Evolutionary conservation across 2,888 invertebrate genomes (phyloP).

Genomic region (Trichopria drosophilae): DNA sequence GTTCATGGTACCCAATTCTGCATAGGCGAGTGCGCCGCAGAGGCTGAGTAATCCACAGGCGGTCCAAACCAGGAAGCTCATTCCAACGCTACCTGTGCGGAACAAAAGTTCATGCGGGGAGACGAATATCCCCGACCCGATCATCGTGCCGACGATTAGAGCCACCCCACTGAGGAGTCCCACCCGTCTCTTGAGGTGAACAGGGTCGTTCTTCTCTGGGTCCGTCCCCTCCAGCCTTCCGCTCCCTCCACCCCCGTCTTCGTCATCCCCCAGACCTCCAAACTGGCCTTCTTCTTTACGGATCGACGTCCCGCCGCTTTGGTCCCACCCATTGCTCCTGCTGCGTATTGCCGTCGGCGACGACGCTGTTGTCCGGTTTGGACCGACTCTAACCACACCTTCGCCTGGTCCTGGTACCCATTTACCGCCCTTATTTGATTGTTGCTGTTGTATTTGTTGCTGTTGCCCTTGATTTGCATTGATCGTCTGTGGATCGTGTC

Average conservation of each 20-base stretch:
- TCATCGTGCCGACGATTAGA: conserved; percentile 98
- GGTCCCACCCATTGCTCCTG: conserved; percentile 36
- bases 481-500: conserved; percentile 51
- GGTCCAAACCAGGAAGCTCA: conserved; percentile 94
- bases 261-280: conserved; percentile 53
- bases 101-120: conserved; percentile 91
- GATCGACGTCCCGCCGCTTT: conserved; percentile 32
- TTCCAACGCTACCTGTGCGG: conserved; percentile 85
- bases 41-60: conserved; percentile 80
- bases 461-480: conserved; percentile 44
- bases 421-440: conserved; percentile 31
- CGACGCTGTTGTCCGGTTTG: background rate
- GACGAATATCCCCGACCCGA: conserved; percentile 98
- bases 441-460: conserved; percentile 27
- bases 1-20: conserved; percentile 94
- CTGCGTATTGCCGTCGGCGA: conserved; percentile 26
- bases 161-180: conserved; percentile 99
- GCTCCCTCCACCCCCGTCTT: conserved; percentile 59
- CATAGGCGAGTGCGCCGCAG: conserved; percentile 85
- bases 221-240: conserved; percentile 84
- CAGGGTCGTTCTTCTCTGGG: conserved; percentile 93
- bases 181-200: conserved; percentile 99
- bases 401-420: conserved; percentile 31
- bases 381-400: conserved; percentile 26
- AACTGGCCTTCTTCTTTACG: conserved; percentile 41